These are phyloP conservation scores for Bos taurus DNA, from an alignment of 2,113 vertebrate species.

Conservation along the genomic window DNA sequence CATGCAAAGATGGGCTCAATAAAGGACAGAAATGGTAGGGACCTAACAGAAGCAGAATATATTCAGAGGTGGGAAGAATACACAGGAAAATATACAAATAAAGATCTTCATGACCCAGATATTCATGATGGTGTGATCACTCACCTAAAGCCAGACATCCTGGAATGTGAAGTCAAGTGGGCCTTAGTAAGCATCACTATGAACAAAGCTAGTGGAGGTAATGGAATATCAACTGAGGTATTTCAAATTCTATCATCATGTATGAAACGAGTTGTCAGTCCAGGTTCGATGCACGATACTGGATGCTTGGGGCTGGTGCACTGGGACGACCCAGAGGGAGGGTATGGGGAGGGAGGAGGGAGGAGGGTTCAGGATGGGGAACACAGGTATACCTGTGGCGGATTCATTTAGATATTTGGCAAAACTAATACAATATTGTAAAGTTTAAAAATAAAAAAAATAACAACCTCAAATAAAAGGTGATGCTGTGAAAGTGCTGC, in stretches of 20 bases:
- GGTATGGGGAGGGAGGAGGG: too few species aligned
- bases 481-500: neutral
- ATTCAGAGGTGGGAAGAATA: neutral
- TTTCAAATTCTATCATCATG: neutral
- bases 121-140: neutral
- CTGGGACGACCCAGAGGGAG: too few species aligned
- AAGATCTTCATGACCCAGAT: neutral
- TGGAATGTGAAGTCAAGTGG: neutral
- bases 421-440: too few species aligned
- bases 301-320: too few species aligned
- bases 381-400: too few species aligned
- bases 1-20: neutral
- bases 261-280: too few species aligned
- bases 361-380: too few species aligned
- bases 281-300: too few species aligned
- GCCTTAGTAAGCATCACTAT: neutral
- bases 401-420: too few species aligned
- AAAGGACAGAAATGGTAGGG: neutral
- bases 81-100: neutral
- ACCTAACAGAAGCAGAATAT: neutral
- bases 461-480: neutral
- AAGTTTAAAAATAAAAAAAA: too few species aligned
- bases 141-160: neutral
- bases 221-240: neutral
- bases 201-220: neutral